Evolutionary conservation across 2,888 invertebrate genomes (phyloP).

Genomic region (Catocala fraxini): DNA sequence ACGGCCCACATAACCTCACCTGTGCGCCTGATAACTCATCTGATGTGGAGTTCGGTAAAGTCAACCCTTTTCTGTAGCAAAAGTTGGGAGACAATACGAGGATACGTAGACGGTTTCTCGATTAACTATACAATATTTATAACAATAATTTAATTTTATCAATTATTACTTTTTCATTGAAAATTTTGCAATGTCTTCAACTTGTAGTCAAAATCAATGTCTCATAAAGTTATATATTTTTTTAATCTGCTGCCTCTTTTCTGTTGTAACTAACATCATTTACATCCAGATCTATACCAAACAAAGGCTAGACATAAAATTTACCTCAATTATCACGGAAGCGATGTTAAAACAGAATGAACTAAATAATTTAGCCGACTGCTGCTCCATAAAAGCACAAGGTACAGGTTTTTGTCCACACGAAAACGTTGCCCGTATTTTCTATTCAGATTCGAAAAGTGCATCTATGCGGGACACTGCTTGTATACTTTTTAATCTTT

Average conservation of each 20-base stretch:
- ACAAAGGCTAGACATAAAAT: background rate
- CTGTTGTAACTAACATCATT: background rate
- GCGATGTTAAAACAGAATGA: slow-evolving; percentile 13
- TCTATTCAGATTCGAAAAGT: slow-evolving; percentile 49
- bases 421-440: slow-evolving; percentile 48
- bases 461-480: slow-evolving; percentile 52
- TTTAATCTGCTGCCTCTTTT: background rate
- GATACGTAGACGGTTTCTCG: too few species aligned
- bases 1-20: too few species aligned
- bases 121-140: too few species aligned
- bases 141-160: too few species aligned
- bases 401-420: slow-evolving; percentile 38
- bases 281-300: background rate
- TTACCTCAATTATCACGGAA: slow-evolving; percentile 1
- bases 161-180: too few species aligned
- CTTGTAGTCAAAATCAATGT: too few species aligned
- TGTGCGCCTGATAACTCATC: too few species aligned
- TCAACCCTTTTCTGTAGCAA: too few species aligned
- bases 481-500: slow-evolving; percentile 47
- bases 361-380: slow-evolving; percentile 43
- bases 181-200: too few species aligned
- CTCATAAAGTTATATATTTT: too few species aligned
- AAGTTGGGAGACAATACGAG: too few species aligned
- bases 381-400: slow-evolving; percentile 25
- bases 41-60: too few species aligned